Percentiles rank a stretch among this genome's conserved stretches.
Evolutionary conservation across 2,888 invertebrate genomes (phyloP).

Genomic region (Exephanes ischioxanthus): DNA sequence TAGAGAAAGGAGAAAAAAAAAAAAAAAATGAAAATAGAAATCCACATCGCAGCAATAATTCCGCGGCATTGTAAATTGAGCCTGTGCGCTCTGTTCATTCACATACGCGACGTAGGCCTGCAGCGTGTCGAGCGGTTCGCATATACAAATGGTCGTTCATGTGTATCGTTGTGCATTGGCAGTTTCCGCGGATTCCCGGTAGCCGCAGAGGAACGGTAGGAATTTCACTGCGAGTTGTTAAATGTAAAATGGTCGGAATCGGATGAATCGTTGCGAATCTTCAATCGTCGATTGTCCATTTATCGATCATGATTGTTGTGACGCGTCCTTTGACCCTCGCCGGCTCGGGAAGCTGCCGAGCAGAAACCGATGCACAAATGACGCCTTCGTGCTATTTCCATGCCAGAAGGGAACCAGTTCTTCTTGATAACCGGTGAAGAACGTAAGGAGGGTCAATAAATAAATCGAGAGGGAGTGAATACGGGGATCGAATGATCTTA

Average conservation of each 20-base stretch:
- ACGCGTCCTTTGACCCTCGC: background rate
- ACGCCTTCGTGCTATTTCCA: too few relatives aligned
- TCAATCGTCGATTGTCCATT: background rate
- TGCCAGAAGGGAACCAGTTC: too few relatives aligned
- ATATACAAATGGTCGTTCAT: background rate
- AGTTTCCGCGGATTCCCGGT: background rate
- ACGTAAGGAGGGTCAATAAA: too few relatives aligned
- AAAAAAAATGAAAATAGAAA: constrained; percentile 10
- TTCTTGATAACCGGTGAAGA: too few relatives aligned
- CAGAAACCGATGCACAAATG: too few relatives aligned
- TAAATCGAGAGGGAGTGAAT: too few relatives aligned
- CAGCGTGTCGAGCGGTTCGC: background rate
- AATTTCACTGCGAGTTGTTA: constrained; percentile 22
- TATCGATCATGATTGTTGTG: background rate
- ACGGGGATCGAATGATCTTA: too few relatives aligned
- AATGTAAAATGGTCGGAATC: constrained; percentile 18
- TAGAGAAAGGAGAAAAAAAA: background rate
- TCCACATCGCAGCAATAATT: constrained; percentile 36
- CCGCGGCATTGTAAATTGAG: constrained; percentile 28
- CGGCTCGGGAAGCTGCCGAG: too few relatives aligned
- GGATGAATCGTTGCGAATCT: background rate
- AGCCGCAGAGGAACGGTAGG: background rate
- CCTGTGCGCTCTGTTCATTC: constrained; percentile 3
- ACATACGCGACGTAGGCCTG: background rate
- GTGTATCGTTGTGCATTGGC: background rate